Base-by-base conservation (phyloP, 1,140 invertebrate genomes). In the Conus betulinus region DNA sequence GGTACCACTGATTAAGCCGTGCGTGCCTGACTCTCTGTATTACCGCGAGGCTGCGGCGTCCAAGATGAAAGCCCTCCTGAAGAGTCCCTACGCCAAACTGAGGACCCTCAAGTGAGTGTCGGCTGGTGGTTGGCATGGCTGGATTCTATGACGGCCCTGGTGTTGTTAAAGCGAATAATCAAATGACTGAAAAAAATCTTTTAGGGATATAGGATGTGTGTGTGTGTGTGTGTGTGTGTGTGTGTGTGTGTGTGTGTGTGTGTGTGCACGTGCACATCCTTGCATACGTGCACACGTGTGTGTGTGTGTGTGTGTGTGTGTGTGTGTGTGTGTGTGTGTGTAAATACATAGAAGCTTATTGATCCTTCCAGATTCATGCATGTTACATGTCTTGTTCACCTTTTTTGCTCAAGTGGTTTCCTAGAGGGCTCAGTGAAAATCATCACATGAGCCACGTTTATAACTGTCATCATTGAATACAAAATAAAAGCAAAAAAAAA, bases 1-100 rank as follows among this genome's bases (percentile, higher is more conserved):
- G 76, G 91, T 67, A 4, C 93, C 93, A n/a, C 67, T 94, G n/a
- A 91, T 93, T 63, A 39, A 39, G 39, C 93, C 93, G 17, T 88
- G 87, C 25, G 90, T 94, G 51, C 91, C 92, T 8, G 91, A 93
- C 39, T 90, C 91, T 1, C 87, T 93, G 13, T 91, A 91, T 74
- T 92, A 92, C 82, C 84, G 91, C 57, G 89, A 91, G 25, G 88
- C 89, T 39, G 92, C 92, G 71, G 90, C 51, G 1, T 76, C 85
- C 60, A 91, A 91, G 86, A 89, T 89, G 85, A 78, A 90, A 81
- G 74, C 51, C 10, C 57, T 87, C 52, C 63, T 76, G 90, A 60
- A 60, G n/a, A 87, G 71, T 27, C 82, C 88, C 39, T 88, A 85
- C 67, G 83, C 82, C 51, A 74, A 84, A 53, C 82, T 39, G 39